These are phyloP conservation scores for Diabrotica undecimpunctata DNA, from an alignment of 1,140 invertebrate species.

Conservation along the genomic window DNA sequence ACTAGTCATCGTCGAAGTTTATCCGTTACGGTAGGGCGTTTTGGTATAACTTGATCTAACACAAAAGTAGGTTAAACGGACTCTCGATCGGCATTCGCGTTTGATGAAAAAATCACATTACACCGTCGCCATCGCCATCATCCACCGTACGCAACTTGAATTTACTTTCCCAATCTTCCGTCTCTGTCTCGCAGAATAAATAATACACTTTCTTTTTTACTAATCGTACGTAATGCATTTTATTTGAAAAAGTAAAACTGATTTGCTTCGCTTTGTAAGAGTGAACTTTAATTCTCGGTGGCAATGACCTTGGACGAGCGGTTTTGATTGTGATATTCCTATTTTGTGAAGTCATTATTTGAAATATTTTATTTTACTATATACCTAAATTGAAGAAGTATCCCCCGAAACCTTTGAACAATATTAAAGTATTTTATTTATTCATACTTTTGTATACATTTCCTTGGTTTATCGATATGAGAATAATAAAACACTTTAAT, in stretches of 20 bases:
- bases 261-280: background rate
- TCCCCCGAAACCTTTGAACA: too few relatives aligned
- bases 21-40: too few relatives aligned
- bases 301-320: slow-evolving; percentile 10
- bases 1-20: too few relatives aligned
- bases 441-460: too few relatives aligned
- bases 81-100: background rate
- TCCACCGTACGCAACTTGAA: slow-evolving; percentile 3
- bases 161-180: slow-evolving; percentile 10
- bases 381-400: too few relatives aligned
- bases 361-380: too few relatives aligned
- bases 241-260: slow-evolving; percentile 11
- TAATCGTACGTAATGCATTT: background rate
- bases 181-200: slow-evolving; percentile 6
- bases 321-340: background rate
- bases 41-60: too few relatives aligned
- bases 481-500: too few relatives aligned
- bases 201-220: slow-evolving; percentile 10
- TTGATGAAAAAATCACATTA: background rate
- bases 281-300: slow-evolving; percentile 7
- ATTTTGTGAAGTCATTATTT: too few relatives aligned
- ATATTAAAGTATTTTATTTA: too few relatives aligned
- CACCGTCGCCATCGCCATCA: background rate
- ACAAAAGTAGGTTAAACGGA: background rate
- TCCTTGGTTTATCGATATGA: too few relatives aligned